Evolutionary conservation across 1,140 invertebrate genomes (phyloP), one percentile per base, ranked within the genome.

Genomic region (Pachypeltis micranthus): DNA sequence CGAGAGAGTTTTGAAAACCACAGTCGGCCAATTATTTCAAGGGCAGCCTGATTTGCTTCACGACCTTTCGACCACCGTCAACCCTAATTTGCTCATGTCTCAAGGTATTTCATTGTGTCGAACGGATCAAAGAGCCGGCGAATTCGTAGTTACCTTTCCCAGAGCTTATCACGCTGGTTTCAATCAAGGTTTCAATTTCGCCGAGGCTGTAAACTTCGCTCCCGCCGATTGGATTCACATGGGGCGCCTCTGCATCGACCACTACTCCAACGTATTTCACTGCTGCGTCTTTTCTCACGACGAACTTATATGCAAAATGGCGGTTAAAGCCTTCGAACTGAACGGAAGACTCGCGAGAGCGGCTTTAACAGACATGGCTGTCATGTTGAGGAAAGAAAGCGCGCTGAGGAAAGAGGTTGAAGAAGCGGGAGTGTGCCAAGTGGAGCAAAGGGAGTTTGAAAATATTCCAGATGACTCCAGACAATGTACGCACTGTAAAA

Each of bases 201-300:
- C 85, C 26, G 85, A 87, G 71, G 85, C 85, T 66, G 85, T 87
- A 24, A 87, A 87, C 71, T 87, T 87, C 75, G 83, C 83, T 65
- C 82, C 84, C n/a, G 75, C 83, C 67, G 85, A 87, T 72, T 87
- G 85, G 85, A 78, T 85, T 24, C 85, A 90, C 70, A 88, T 96
- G 75, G 96, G 96, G 0, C 83, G 96, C 51, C 85, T 90, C 56
- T 98, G 96, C 76, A 86, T 99, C 62, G 79, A 87, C 21, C 92
- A 99, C 77, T 99, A 99, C 77, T 93, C 93, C 0, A 85, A 86
- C 69, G 77, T 98, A 62, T 83, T 91, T 44, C 84, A 96, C 47
- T 94, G 92, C 74, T 98, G 95, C 76, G 96, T 99, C 10, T 99
- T 99, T 77, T 96, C 95, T 19, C 96, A 99, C 74, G 96, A 99